Evolutionary conservation across 2,888 invertebrate species (phyloP).

Genomic region (Stenoptilia bipunctidactyla): DNA sequence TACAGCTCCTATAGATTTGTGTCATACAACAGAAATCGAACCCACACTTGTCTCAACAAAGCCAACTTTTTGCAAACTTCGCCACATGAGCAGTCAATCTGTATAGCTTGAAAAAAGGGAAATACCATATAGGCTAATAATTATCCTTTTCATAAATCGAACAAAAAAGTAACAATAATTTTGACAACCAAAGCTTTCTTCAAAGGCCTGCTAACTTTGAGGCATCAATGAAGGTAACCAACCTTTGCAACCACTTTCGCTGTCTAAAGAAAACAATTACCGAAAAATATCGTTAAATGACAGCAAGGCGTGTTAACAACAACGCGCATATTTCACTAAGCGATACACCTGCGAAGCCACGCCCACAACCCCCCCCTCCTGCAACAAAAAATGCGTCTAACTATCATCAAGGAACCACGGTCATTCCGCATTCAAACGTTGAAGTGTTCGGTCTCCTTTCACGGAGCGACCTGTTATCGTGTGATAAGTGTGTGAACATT

Average conservation of each 20-base stretch:
- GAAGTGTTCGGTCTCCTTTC: conserved; percentile 28
- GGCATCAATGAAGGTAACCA: no score
- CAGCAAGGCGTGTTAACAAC: conserved; percentile 62
- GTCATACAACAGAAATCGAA: no score
- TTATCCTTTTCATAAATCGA: no score
- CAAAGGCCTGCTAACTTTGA: no score
- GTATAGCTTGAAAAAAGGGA: no score
- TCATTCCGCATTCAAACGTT: conserved; percentile 53
- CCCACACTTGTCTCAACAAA: no score
- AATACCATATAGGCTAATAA: no score
- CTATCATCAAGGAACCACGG: conserved; percentile 39
- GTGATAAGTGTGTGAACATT: not conserved
- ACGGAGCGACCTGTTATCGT: not conserved
- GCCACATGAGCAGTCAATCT: no score
- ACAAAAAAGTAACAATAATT: no score
- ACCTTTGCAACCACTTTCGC: conserved; percentile 28
- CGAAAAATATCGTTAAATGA: conserved; percentile 34
- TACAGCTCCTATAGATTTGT: no score
- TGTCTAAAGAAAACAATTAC: conserved; percentile 40
- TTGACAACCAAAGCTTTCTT: no score
- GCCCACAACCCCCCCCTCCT: conserved; percentile 26
- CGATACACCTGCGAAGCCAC: conserved; percentile 59
- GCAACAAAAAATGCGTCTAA: conserved; percentile 16
- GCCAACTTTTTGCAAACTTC: no score
- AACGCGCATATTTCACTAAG: conserved; percentile 63